Evolutionary conservation across 2,113 vertebrate genomes (phyloP).

Genomic region (Patagioenas fasciata): DNA sequence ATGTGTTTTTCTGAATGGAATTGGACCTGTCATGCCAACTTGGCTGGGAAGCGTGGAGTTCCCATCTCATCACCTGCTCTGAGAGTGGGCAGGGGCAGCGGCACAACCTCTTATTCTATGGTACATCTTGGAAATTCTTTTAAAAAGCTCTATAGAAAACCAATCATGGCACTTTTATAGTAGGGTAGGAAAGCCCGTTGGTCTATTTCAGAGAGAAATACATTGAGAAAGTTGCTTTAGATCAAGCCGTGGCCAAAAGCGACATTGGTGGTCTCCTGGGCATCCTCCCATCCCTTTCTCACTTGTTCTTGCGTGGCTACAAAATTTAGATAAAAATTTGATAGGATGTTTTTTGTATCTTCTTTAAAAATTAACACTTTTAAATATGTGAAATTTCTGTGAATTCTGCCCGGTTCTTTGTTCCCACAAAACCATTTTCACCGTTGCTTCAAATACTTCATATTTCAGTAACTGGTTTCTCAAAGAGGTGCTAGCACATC

Average conservation of each 20-base stretch:
- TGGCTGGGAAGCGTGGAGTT: neutral
- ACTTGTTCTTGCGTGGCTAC: neutral
- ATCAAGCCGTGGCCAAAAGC: neutral
- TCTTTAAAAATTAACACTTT: neutral
- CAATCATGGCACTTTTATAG: neutral
- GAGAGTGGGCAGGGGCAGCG: neutral
- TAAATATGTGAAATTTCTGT: rapidly evolving
- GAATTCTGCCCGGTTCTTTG: rapidly evolving
- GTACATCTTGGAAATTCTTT: neutral
- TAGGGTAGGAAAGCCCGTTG: neutral
- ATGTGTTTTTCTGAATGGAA: neutral
- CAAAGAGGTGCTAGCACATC: neutral
- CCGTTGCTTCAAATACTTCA: rapidly evolving
- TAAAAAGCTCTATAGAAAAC: neutral
- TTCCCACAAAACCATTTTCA: neutral
- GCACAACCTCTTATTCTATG: neutral
- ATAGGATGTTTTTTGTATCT: neutral
- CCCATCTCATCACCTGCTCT: neutral
- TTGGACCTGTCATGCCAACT: neutral
- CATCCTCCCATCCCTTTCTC: neutral
- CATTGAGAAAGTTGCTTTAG: neutral
- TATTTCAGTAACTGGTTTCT: neutral
- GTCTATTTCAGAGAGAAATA: neutral
- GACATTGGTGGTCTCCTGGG: neutral
- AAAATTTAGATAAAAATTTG: neutral